Evolutionary conservation across 2,113 vertebrate genomes (phyloP), one percentile per base, ranked within the genome.

Genomic region (Osmerus eperlanus): DNA sequence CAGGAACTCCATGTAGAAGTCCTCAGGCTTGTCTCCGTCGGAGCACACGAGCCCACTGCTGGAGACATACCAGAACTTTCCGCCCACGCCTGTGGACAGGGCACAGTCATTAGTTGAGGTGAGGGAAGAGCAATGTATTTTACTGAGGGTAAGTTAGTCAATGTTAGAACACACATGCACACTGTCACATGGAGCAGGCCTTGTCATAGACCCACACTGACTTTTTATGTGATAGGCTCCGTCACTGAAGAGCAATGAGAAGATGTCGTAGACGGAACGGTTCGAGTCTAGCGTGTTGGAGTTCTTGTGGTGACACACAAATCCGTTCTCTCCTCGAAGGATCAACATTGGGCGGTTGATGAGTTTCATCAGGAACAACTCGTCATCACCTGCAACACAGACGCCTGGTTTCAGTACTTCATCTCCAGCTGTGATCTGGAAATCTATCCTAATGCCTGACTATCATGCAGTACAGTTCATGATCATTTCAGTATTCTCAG

Each of bases 311-410:
- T 94, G 93, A 79, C 96, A 95, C 70, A 99, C 95, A 5, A 97
- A 99, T 80, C 97, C 97, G 0, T 96, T 95, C 71, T 93, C 92
- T 0, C 97, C 95, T 0, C 93, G 92, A 53, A 99, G 92, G 81
- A 98, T 96, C 82, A 98, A 85, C 80, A 98, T 94, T 0, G 97
- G 97, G 32, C 97, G 93, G 87, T 99, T 99, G 82, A 98, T 98
- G 69, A 98, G 94, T 84, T 97, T 98, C 84, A 99, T 92, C 52
- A 90, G 81, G 84, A 98, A 95, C 77, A 95, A 90, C 86, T 98
- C 97, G 0, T 94, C 94, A 68, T 93, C 93, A n/a, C 94, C 97
- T 99, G 88, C 0, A 1, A 65, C 51, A 19, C 28, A 23, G 19
- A 14, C 1, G 65, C 19, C 60, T 29, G 67, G 2, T 5, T 12